These are phyloP conservation scores for Aphidius ervi DNA, from an alignment of 1,140 invertebrate species.

Conservation along the genomic window DNA sequence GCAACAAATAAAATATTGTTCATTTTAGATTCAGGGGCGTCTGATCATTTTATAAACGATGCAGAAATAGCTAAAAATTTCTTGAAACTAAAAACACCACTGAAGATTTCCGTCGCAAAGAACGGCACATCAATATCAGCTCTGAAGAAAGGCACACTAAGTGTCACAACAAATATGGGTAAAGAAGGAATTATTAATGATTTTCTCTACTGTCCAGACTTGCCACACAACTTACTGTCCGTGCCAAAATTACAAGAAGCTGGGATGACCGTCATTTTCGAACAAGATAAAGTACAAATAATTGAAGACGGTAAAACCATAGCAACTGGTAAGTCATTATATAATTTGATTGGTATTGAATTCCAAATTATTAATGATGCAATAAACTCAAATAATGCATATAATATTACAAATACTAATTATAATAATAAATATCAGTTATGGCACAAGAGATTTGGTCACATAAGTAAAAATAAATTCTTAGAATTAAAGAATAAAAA, in stretches of 20 bases:
- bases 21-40: not conserved
- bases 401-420: not conserved
- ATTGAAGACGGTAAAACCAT: conserved; percentile 24
- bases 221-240: conserved; percentile 33
- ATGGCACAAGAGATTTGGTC: conserved; percentile 27
- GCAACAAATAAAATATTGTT: too few species aligned
- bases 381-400: not conserved
- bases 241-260: conserved; percentile 34
- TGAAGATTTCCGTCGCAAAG: conserved; percentile 30
- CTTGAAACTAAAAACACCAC: conserved; percentile 25
- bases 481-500: conserved; percentile 16
- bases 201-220: conserved; percentile 30
- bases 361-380: not conserved
- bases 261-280: conserved; percentile 32
- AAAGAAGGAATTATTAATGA: conserved; percentile 29
- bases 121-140: conserved; percentile 26
- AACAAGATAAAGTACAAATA: conserved; percentile 32
- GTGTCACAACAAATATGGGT: conserved; percentile 9
- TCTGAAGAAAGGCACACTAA: conserved; percentile 27
- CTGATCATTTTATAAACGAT: conserved; percentile 2
- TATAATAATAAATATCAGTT: not conserved
- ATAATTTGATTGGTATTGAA: not conserved
- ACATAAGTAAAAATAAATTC: conserved; percentile 27
- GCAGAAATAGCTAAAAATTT: conserved; percentile 26
- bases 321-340: not conserved